A percentile compares a stretch with the other conserved stretches of the same genome.
phyloP scores from a whole-genome alignment of 2,888 invertebrate genomes.

The Apoderus coryli region DNA sequence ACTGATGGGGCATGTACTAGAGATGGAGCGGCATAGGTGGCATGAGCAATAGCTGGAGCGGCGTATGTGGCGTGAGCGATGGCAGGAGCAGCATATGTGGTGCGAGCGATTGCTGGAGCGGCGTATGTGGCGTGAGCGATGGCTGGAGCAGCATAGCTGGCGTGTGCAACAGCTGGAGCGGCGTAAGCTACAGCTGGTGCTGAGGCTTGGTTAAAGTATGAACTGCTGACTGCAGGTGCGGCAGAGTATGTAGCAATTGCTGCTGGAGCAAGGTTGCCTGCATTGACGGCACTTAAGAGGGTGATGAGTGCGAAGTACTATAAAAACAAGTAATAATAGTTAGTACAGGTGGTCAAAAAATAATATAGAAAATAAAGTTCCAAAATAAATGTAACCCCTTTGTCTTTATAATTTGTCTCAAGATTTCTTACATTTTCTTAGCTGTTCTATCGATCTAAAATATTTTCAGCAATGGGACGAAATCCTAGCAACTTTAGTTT shows the following conservation, averaged over 20 bases:
- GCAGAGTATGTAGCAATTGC: conserved; percentile 20
- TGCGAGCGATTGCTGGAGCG: conserved; percentile 22
- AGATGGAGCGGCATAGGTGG: conserved; percentile 29
- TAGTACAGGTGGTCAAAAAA: no score
- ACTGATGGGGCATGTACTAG: conserved; percentile 26
- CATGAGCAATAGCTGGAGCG: conserved; percentile 13
- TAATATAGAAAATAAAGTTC: no score
- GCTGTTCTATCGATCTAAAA: no score
- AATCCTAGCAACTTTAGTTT: no score
- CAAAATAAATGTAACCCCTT: no score
- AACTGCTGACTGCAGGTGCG: conserved; percentile 24
- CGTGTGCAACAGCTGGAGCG: conserved; percentile 10
- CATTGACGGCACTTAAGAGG: not conserved
- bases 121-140: conserved; percentile 36
- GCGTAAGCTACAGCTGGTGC: conserved; percentile 14
- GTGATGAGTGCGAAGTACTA: no score
- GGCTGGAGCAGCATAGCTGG: conserved; percentile 34
- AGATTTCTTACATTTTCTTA: no score
- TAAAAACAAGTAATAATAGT: no score
- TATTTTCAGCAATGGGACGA: no score
- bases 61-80: conserved; percentile 19
- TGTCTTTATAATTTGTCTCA: no score
- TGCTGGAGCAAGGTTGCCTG: conserved; percentile 23
- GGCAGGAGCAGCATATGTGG: conserved; percentile 14
- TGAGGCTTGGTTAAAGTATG: conserved; percentile 28